Evolutionary conservation across 2,113 vertebrate species (phyloP).

Genomic region (Rhabdornis inornatus): DNA sequence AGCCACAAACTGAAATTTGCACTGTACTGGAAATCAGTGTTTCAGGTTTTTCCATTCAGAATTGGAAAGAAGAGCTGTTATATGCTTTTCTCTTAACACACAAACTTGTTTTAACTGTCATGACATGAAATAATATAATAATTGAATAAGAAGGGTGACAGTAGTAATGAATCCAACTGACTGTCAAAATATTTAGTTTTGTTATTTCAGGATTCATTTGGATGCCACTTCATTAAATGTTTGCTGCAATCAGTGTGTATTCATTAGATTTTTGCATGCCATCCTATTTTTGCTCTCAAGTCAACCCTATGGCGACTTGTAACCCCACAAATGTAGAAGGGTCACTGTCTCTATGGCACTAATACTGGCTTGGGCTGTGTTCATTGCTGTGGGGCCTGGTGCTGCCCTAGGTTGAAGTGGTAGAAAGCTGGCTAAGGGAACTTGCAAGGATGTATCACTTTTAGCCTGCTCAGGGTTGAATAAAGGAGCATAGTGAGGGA

Average conservation of each 20-base stretch:
- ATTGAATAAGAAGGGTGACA: neutral
- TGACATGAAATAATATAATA: neutral
- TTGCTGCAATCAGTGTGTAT: neutral
- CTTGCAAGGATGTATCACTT: neutral
- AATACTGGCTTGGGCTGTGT: too few relatives aligned
- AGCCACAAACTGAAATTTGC: neutral
- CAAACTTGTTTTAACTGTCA: neutral
- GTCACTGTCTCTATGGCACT: fast-evolving
- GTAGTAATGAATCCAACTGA: neutral
- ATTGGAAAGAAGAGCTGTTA: neutral
- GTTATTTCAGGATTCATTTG: neutral
- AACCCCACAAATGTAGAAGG: fast-evolving
- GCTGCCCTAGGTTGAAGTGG: fast-evolving
- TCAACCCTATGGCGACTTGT: neutral
- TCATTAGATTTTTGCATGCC: neutral
- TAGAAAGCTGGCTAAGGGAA: neutral
- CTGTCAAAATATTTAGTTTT: neutral
- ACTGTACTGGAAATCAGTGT: neutral
- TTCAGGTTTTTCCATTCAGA: neutral
- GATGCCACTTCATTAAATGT: neutral
- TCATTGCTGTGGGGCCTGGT: neutral
- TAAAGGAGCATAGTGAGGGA: neutral
- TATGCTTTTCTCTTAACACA: neutral
- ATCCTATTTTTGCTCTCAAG: neutral
- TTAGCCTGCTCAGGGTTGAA: fast-evolving